These are phyloP conservation scores for Toxotes jaculatrix DNA, from an alignment of 2,113 vertebrate species.

Conservation along the genomic window DNA sequence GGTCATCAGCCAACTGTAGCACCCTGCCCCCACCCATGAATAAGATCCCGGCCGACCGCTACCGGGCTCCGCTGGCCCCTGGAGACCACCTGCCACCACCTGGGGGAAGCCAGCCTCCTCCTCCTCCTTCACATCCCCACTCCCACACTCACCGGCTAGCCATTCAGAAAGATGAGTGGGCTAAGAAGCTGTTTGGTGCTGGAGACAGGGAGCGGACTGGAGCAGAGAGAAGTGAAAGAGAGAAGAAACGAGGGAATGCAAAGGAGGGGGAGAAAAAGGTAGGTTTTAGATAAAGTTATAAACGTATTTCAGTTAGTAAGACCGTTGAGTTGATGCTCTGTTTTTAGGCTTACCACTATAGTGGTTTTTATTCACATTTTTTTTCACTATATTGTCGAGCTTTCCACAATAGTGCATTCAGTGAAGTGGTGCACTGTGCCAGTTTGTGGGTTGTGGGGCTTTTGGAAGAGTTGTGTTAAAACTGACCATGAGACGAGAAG, in stretches of 20 bases:
- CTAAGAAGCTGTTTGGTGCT: conserved; percentile 91
- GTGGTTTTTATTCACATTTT: not conserved
- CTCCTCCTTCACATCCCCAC: conserved; percentile 56
- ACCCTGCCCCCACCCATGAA: conserved; percentile 98
- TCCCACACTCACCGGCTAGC: conserved; percentile 80
- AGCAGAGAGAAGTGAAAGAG: conserved; percentile 71
- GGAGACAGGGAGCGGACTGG: conserved; percentile 69
- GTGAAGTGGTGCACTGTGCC: conserved; percentile 1
- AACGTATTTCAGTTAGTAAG: not conserved
- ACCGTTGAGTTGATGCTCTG: not conserved
- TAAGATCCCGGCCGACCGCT: conserved; percentile 97
- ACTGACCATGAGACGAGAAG: conserved; percentile 79
- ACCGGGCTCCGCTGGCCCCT: conserved; percentile 89
- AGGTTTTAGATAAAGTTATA: conserved; percentile 21
- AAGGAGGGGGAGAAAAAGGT: conserved; percentile 94
- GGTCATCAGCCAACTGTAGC: conserved; percentile 97
- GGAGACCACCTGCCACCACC: conserved; percentile 78
- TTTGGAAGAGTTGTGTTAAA: conserved; percentile 79
- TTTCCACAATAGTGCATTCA: conserved; percentile 24
- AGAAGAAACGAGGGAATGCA: conserved; percentile 83
- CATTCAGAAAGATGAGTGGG: conserved; percentile 90
- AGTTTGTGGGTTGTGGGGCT: conserved; percentile 44
- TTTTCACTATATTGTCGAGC: rapidly evolving
- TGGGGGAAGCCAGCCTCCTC: conserved; percentile 65
- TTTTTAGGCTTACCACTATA: not conserved